A percentile compares a stretch with the other conserved stretches of the same genome.
Conservation (phyloP, 2,113 vertebrate genomes). For the Falcunculus frontatus region DNA sequence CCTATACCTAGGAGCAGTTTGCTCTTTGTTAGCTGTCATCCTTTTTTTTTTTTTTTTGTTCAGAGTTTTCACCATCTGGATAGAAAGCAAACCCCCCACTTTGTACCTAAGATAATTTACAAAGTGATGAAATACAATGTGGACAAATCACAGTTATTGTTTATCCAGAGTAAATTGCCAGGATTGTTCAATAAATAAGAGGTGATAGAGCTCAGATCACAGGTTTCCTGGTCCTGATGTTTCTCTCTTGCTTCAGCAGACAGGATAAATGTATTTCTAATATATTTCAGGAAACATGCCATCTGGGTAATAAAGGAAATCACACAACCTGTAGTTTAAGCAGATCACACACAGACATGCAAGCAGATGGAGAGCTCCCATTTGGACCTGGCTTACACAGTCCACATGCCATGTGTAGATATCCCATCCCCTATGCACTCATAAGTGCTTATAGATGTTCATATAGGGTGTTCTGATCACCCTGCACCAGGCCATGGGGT, state of each 20-base stretch:
- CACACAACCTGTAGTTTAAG: neutral
- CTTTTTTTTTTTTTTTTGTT: too few species aligned
- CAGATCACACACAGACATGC: neutral
- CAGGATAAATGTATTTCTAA: neutral
- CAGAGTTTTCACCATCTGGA: neutral
- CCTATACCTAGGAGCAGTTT: neutral
- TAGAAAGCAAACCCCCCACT: neutral
- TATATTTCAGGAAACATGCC: neutral
- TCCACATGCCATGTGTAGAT: neutral
- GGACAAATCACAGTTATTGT: neutral
- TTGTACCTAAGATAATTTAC: neutral
- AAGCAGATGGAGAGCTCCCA: neutral
- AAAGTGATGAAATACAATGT: neutral
- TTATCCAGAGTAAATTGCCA: neutral
- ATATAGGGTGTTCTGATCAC: neutral
- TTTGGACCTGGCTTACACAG: neutral
- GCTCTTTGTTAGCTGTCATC: neutral
- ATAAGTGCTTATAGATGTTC: rapidly evolving
- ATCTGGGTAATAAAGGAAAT: neutral
- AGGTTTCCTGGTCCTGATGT: neutral
- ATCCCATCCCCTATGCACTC: neutral
- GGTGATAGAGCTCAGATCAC: neutral
- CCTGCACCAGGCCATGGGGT: neutral
- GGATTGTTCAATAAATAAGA: neutral
- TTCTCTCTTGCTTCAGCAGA: neutral